Base-by-base conservation (phyloP, 1,140 invertebrate genomes). In the Cydia splendana region DNA sequence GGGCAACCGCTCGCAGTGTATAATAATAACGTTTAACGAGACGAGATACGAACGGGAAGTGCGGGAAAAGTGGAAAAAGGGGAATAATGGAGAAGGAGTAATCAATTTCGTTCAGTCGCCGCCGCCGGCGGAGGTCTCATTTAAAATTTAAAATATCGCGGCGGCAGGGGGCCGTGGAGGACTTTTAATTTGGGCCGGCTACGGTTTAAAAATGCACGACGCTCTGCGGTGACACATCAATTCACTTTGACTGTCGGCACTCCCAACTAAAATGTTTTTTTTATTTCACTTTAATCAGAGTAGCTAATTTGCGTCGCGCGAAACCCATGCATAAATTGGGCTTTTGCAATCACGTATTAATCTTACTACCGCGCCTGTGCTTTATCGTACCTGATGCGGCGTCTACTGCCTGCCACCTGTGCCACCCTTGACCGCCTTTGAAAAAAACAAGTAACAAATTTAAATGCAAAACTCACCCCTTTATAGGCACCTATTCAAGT, bases 61-160 rank as follows among this genome's bases (percentile, higher is more conserved):
- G 83, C 84, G 85, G 87, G 83, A 87, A 88, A 90, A 91, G 86
- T 88, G 86, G 88, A 90, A 93, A 92, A 93, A 93, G 89, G 87
- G 91, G 90, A 92, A 93, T 93, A 92, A 93, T 93, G 83, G 87
- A 88, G 90, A 89, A 91, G 87, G 88, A 91, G 91, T 93, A 93
- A 93, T 93, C 91, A 93, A 93, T 93, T 93, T 93, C 86, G 90
- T 86, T 88, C 88, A 93, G 90, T 92, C 90, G 88, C 84, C 90
- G 88, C 82, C 86, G 85, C 82, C 88, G 86, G 88, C 86, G 87
- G 84, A 84, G 84, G 84, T 88, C 90, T 92, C 89, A 93, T 93
- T 93, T 93, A 91, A 93, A 93, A 89, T 93, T 93, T 92, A 93
- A 93, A 93, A 91, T 90, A 91, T 88, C 87, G 86, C 84, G 78